These are phyloP conservation scores for Macquaria australasica DNA, from an alignment of 2,113 vertebrate genomes.

Conservation along the genomic window DNA sequence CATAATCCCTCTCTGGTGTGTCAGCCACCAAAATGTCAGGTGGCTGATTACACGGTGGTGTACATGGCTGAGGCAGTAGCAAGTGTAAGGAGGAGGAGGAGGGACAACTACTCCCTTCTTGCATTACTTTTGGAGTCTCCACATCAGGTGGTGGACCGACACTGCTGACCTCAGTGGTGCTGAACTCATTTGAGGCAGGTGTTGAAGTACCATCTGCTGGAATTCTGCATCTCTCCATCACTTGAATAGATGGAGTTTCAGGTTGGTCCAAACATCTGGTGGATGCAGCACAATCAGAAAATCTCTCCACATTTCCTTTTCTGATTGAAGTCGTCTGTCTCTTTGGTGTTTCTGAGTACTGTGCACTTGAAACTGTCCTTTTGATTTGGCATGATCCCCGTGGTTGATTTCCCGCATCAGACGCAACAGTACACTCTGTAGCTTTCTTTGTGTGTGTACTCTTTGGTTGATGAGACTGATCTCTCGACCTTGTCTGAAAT, in stretches of 20 bases:
- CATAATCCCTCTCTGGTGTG: slow-evolving; percentile 92
- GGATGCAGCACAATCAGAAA: slow-evolving; percentile 3
- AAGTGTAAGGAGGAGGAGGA: slow-evolving; percentile 23
- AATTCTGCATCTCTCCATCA: not conserved
- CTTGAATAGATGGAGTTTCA: slow-evolving; percentile 13
- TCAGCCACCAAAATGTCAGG: slow-evolving; percentile 86
- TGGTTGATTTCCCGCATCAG: slow-evolving; percentile 20
- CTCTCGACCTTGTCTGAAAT: slow-evolving; percentile 76
- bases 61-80: slow-evolving; percentile 24
- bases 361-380: slow-evolving; percentile 14
- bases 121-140: slow-evolving; percentile 73
- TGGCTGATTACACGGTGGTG: slow-evolving; percentile 44
- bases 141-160: slow-evolving; percentile 63
- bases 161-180: slow-evolving; percentile 28
- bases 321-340: slow-evolving; percentile 5
- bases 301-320: slow-evolving; percentile 22
- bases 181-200: slow-evolving; percentile 4
- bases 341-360: slow-evolving; percentile 33
- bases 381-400: slow-evolving; percentile 6
- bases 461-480: slow-evolving; percentile 40
- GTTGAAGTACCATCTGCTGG: slow-evolving; percentile 29
- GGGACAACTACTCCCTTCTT: slow-evolving; percentile 31
- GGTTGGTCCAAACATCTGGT: slow-evolving; percentile 5
- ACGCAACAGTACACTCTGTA: slow-evolving; percentile 4
- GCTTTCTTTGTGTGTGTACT: slow-evolving; percentile 11